Evolutionary conservation across 2,888 invertebrate species (phyloP).

Genomic region (Erpobdella octoculata): DNA sequence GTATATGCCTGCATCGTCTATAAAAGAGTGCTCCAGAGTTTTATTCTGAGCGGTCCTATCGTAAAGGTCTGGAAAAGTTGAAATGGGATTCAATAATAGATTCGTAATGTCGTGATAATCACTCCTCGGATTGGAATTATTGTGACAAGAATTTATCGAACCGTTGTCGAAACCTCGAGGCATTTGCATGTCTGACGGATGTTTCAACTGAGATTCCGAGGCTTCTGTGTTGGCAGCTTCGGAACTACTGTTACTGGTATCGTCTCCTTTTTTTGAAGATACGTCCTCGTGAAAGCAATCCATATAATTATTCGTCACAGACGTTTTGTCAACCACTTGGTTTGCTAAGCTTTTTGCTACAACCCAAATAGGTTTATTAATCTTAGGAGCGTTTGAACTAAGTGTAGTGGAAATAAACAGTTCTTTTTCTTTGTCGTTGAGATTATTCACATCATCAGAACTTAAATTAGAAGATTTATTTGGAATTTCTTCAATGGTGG

Average conservation of each 20-base stretch:
- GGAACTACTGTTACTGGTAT: neutral
- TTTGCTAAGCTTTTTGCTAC: slow-evolving; percentile 3
- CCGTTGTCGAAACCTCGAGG: too few species aligned
- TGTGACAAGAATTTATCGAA: neutral
- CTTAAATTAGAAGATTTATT: too few species aligned
- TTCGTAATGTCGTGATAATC: slow-evolving; percentile 6
- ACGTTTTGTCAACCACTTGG: too few species aligned
- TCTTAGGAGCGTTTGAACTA: neutral
- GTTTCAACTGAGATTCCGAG: neutral
- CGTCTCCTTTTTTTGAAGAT: neutral
- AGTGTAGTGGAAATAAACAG: neutral
- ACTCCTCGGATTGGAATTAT: neutral
- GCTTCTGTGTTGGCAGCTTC: neutral
- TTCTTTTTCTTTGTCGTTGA: neutral
- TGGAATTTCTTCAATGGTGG: too few species aligned
- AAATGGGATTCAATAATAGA: neutral
- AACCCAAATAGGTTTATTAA: slow-evolving; percentile 6
- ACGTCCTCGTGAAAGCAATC: neutral
- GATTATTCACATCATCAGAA: neutral
- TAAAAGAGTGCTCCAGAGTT: neutral
- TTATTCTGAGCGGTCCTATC: slow-evolving; percentile 2
- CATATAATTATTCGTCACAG: too few species aligned
- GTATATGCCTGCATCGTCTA: slow-evolving; percentile 3
- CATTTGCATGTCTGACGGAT: neutral
- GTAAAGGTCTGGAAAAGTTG: neutral